Percentiles rank a stretch among this genome's conserved stretches.
These are phyloP conservation scores for Ommatoiulus sabulosus DNA, from an alignment of 2,888 invertebrate genomes.

Conservation along the genomic window DNA sequence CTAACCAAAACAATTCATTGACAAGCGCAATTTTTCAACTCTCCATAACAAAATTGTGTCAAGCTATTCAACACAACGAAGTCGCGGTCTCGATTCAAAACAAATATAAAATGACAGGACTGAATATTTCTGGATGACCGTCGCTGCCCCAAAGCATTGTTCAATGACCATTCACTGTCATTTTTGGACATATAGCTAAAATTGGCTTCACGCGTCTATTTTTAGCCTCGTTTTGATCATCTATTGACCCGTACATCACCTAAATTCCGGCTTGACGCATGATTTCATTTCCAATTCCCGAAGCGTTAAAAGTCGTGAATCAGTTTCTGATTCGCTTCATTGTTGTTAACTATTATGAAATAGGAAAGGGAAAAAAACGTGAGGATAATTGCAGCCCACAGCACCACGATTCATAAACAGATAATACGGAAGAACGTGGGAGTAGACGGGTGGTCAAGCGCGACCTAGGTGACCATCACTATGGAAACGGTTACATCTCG, in stretches of 20 bases:
- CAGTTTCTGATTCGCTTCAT: background rate
- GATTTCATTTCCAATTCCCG: conserved; percentile 40
- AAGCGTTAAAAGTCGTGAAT: conserved; percentile 15
- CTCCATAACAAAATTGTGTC: background rate
- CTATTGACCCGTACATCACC: background rate
- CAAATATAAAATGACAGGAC: background rate
- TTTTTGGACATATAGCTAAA: background rate
- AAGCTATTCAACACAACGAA: background rate
- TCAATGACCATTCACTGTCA: background rate
- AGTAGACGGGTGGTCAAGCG: background rate
- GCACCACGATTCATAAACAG: background rate
- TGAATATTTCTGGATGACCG: background rate
- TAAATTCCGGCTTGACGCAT: background rate
- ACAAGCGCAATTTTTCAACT: background rate
- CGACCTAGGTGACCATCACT: conserved; percentile 25
- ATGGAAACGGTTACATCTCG: conserved; percentile 6
- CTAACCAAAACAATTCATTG: background rate
- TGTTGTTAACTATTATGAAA: conserved; percentile 30
- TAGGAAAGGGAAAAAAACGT: background rate
- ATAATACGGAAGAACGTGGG: background rate
- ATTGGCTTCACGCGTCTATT: background rate
- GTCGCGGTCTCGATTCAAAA: background rate
- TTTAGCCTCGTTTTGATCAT: conserved; percentile 31
- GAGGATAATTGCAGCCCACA: background rate
- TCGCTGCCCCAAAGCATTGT: conserved; percentile 1